Conservation (phyloP, 2,888 invertebrate species). For the Spilarctia lutea region DNA sequence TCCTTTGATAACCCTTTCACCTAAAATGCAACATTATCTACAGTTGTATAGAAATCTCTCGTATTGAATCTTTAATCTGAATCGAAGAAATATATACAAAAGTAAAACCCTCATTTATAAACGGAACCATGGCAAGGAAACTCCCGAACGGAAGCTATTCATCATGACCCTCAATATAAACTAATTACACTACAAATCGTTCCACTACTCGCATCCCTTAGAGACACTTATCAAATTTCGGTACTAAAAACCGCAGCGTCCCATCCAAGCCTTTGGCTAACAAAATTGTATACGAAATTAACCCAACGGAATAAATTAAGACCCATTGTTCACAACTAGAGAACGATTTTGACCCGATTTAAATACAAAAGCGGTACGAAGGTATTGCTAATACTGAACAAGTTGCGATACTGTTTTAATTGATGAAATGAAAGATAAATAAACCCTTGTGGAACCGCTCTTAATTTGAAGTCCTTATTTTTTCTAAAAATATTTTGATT, state of each 20-base stretch:
- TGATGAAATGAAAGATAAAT: constrained; percentile 2
- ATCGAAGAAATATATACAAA: neutral
- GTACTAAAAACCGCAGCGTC: constrained; percentile 43
- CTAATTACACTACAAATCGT: constrained; percentile 43
- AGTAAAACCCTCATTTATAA: neutral
- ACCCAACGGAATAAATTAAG: constrained; percentile 69
- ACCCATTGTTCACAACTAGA: constrained; percentile 62
- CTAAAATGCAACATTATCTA: neutral
- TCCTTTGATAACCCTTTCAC: neutral
- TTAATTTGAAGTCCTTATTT: neutral
- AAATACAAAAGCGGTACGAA: constrained; percentile 55
- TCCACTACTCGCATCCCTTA: constrained; percentile 34
- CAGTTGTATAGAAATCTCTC: neutral
- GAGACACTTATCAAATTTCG: constrained; percentile 48
- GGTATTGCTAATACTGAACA: constrained; percentile 38
- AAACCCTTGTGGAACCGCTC: neutral
- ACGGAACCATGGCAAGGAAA: neutral
- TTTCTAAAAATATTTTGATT: neutral
- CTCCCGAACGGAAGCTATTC: neutral
- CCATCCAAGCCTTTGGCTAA: constrained; percentile 46
- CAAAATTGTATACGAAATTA: constrained; percentile 70
- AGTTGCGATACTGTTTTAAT: constrained; percentile 6
- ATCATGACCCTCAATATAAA: constrained; percentile 16
- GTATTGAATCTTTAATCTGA: neutral
- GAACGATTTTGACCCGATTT: constrained; percentile 62